Base-by-base conservation (phyloP, 2,113 vertebrate species). In the Gallinago paraguaiae region DNA sequence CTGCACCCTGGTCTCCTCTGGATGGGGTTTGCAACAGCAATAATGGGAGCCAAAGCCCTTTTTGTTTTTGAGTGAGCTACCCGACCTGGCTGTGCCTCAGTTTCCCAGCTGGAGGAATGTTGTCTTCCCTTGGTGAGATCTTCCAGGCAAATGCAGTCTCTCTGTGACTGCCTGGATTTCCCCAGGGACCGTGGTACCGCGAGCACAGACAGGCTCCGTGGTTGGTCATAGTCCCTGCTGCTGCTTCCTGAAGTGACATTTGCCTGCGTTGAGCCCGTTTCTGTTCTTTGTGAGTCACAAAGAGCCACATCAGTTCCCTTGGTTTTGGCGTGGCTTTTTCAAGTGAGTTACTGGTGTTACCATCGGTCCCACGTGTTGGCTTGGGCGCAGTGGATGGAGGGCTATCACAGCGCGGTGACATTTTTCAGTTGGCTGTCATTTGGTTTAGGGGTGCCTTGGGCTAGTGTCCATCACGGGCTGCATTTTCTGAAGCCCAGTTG, bases 401-500 rank as follows among this genome's bases (percentile, higher is more conserved):
- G 46, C 56, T 63, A 0, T 50, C 2, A 5, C 0, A 0, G n/a
- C 18, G 41, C 1, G 2, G 45, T 61, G 90, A 69, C 14, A 6
- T 72, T 93, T 92, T 85, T 77, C 82, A 74, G 67, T 33, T 41
- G 46, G 11, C 30, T 76, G 31, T 57, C 31, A 8, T 43, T 68
- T 0, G 11, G 7, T 65, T 86, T 19, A 82, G 45, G 28, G 31
- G 13, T 92, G 54, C 54, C 69, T 9, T 2, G 1, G 57, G 63
- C 2, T 4, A 71, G 13, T 59, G 22, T 72, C 79, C 25, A 54
- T 61, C 79, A 57, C 45, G 91, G 63, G 45, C 41, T 65, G 17
- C 10, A 20, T 80, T 84, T 91, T 65, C 12, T n/a, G 46, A 80
- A 90, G 54, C 28, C 43, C 0, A 0, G 13, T 5, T 79, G 37